Base-by-base conservation (phyloP, 2,113 vertebrate genomes). In the Elephantulus edwardii region DNA sequence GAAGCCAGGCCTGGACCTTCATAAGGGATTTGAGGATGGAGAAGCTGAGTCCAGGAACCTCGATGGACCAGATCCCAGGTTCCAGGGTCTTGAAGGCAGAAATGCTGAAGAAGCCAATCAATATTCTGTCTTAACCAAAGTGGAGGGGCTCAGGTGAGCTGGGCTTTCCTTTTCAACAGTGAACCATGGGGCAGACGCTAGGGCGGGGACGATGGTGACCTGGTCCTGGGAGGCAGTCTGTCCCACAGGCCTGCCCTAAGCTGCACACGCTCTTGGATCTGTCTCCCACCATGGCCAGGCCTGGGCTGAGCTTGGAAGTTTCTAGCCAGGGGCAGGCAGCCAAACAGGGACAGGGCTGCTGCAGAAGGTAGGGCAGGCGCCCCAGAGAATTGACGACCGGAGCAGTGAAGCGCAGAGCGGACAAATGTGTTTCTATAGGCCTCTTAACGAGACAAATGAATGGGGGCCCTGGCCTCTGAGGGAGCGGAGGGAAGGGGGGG, bases 391-490 rank as follows among this genome's bases (percentile, higher is more conserved):
- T 95, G 93, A 96, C 80, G 52, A 89, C 95, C 42, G 7, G 94
- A 74, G 92, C 94, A 93, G 95, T 83, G 94, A 90, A 95, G 94
- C 83, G 54, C 13, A 2, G 91, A 94, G 88, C 5, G 2, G 91
- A 96, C 95, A 95, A 94, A 94, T 94, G 96, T 93, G 94, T 93
- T 94, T 96, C 95, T 90, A 68, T 96, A 93, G 95, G 92, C 92
- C 93, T 96, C 93, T 95, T 96, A 94, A 96, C 80, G 30, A 96
- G 95, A 95, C 95, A 96, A 94, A 95, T 95, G 95, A 95, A 96
- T 95, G 95, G 93, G 94, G 94, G 91, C 93, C 91, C 88, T 93
- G 95, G 95, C 95, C 95, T 95, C 76, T 44, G 94, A 92, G 58
- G 91, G 58, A 93, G 87, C 0, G 9, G 70, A 93, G 94, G 78